Evolutionary conservation across 2,888 invertebrate genomes (phyloP).

Genomic region (Creontiades dilutus): DNA sequence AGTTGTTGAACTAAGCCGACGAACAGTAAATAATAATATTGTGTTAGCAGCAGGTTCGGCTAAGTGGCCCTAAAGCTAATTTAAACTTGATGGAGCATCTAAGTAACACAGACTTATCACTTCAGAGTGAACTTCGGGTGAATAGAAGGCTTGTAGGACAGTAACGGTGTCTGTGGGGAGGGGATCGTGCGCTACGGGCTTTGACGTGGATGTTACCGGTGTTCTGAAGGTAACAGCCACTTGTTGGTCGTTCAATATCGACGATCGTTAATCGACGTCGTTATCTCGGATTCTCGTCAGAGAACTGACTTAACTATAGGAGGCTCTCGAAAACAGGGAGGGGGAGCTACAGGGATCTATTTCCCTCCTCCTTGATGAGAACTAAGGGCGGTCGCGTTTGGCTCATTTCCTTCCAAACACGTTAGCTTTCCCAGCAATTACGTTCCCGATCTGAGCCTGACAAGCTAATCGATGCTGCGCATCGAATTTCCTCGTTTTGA

Average conservation of each 20-base stretch:
- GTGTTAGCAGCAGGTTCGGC: not conserved
- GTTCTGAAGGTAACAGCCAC: not conserved
- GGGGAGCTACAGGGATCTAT: not conserved
- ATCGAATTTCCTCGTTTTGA: not conserved
- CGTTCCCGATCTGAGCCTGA: not conserved
- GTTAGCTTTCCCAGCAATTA: constrained; percentile 19
- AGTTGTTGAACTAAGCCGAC: not conserved
- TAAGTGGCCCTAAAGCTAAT: constrained; percentile 25
- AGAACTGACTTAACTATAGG: not conserved
- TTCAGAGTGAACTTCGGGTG: not conserved
- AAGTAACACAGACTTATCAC: not conserved
- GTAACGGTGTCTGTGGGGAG: not conserved
- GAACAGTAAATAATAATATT: not conserved
- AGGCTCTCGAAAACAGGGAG: not conserved
- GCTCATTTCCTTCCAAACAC: constrained; percentile 8
- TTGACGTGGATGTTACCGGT: not conserved
- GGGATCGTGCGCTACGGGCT: not conserved
- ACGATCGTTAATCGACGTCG: constrained; percentile 7
- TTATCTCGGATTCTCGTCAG: not conserved
- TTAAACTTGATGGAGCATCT: constrained; percentile 12
- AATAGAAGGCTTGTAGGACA: not conserved
- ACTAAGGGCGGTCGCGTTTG: not conserved
- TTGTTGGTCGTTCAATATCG: not conserved
- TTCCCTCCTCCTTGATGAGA: not conserved
- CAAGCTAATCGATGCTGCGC: constrained; percentile 3